These are phyloP conservation scores for Drosophila antonietae DNA, from an alignment of 2,888 invertebrate genomes.

Conservation along the genomic window DNA sequence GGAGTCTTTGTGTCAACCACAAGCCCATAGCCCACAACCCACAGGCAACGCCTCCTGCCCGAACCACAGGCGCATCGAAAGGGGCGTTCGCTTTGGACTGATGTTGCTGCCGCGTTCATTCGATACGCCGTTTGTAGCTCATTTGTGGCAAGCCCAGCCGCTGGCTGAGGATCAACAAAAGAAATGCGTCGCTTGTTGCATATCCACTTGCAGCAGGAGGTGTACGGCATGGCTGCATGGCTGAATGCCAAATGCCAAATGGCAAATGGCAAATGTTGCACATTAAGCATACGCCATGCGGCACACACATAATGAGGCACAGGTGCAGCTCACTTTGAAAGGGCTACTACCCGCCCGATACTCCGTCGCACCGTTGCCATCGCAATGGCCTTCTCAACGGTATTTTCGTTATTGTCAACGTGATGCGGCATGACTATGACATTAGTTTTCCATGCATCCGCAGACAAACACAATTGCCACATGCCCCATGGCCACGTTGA, in stretches of 20 bases:
- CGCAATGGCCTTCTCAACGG: conserved; percentile 28
- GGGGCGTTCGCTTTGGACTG: not conserved
- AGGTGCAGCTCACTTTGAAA: conserved; percentile 11
- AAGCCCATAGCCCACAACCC: conserved; percentile 1
- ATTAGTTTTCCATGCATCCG: conserved; percentile 64
- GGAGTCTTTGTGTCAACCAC: conserved; percentile 36
- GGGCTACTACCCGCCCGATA: not conserved
- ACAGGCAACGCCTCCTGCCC: not conserved
- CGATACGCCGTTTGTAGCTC: conserved; percentile 33
- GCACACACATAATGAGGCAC: conserved; percentile 11
- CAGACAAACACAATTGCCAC: conserved; percentile 17
- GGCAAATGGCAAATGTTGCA: conserved; percentile 43
- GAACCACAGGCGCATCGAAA: not conserved
- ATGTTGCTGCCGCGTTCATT: conserved; percentile 11
- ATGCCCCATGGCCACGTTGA: conserved; percentile 1
- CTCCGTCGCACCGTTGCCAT: not conserved
- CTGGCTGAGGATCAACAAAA: conserved; percentile 37
- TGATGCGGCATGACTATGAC: conserved; percentile 72
- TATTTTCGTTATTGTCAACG: conserved; percentile 69
- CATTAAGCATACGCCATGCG: conserved; percentile 32
- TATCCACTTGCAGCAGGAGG: conserved; percentile 13
- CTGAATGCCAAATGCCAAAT: conserved; percentile 4
- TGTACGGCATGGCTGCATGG: not conserved
- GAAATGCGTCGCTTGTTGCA: conserved; percentile 52
- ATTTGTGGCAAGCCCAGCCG: conserved; percentile 20